Conservation (phyloP, 2,113 vertebrate species). For the Gambusia holbrooki region DNA sequence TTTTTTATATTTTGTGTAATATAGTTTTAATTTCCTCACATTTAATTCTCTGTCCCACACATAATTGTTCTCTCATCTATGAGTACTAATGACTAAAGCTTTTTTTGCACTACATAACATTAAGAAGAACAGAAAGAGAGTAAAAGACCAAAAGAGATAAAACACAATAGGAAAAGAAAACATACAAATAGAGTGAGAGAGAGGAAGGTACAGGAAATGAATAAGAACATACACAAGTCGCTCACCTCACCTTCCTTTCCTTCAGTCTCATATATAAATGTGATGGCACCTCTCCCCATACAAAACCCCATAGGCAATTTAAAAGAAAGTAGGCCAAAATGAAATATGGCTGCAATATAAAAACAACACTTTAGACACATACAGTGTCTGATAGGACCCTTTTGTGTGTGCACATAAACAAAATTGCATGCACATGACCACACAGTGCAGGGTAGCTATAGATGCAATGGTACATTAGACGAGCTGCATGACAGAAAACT, state of each 20-base stretch:
- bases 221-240: slow-evolving; percentile 71
- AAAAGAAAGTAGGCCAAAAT: slow-evolving; percentile 82
- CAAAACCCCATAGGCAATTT: slow-evolving; percentile 82
- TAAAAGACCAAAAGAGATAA: slow-evolving; percentile 23
- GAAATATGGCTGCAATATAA: slow-evolving; percentile 85
- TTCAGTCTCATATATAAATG: slow-evolving; percentile 80
- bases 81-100: slow-evolving; percentile 39
- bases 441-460: slow-evolving; percentile 41
- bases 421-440: slow-evolving; percentile 22
- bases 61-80: slow-evolving; percentile 28
- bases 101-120: slow-evolving; percentile 6
- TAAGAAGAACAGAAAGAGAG: neutral
- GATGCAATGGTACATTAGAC: slow-evolving; percentile 65
- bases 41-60: slow-evolving; percentile 10
- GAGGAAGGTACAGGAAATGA: slow-evolving; percentile 55
- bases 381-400: slow-evolving; percentile 69
- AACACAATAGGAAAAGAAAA: slow-evolving; percentile 36
- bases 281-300: slow-evolving; percentile 76
- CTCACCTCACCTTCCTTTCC: slow-evolving; percentile 61
- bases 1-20: neutral
- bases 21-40: neutral
- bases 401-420: slow-evolving; percentile 55
- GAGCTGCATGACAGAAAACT: slow-evolving; percentile 59
- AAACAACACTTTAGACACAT: slow-evolving; percentile 80
- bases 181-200: slow-evolving; percentile 21